Base-by-base conservation (phyloP, 2,797 vertebrate genomes). In the Hoplostethus atlanticus region DNA sequence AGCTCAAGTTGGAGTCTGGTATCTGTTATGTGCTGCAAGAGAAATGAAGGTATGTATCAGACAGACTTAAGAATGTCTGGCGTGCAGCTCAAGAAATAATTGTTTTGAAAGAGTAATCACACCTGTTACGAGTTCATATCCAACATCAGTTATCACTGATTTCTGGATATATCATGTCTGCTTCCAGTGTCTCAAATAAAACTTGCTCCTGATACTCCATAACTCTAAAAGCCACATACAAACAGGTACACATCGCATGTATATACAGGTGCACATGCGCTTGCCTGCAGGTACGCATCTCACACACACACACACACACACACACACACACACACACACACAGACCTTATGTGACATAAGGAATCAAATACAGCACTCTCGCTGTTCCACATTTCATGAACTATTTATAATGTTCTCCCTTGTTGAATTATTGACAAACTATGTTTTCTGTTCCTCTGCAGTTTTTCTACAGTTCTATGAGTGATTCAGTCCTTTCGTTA, bases 391-490 rank as follows among this genome's bases (percentile, higher is more conserved):
- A 82, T 89, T 87, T 79, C 89, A 94, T 93, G 74, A 89, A 93
- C 90, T 93, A 94, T 95, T 95, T 89, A 94, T 93, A 86, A 91
- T 91, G 83, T 91, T 89, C 91, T 90, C 74, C 73, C 86, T 84
- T 65, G 61, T 42, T 94, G 85, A 92, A 95, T 93, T 90, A 93
- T 93, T 93, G 79, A 94, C 89, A 71, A 85, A 75, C 77, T 79
- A 83, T 92, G 78, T 90, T 90, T 93, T 89, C 86, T 89, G 71
- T 90, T 85, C 84, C 82, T 83, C 76, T 51, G 77, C 74, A 85
- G 71, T 86, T 89, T 83, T 84, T 80, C 70, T 72, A 63, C 70
- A 85, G 78, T 80, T 90, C 71, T 79, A 58, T 75, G 71, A 89
- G 72, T 82, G 83, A 85, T 74, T 63, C 66, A 28, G 77, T 68